phyloP scores from a whole-genome alignment of 2,888 invertebrate species.

The Drosophila stalkeri region DNA sequence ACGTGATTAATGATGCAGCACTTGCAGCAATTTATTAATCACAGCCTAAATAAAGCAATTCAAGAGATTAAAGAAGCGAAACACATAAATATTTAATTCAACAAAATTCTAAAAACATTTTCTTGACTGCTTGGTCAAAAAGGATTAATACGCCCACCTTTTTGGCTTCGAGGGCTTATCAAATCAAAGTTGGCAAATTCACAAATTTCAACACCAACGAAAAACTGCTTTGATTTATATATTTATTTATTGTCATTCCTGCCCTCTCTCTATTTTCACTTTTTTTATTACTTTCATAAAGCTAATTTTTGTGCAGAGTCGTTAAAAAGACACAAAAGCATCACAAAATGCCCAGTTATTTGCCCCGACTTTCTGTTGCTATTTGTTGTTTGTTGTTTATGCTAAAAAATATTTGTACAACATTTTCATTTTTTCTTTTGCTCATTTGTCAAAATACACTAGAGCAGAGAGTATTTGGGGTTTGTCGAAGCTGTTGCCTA shows the following conservation, averaged over 20 bases:
- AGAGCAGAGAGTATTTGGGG: neutral
- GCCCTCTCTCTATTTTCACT: slow-evolving; percentile 1
- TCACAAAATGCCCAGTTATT: slow-evolving; percentile 31
- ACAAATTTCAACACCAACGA: slow-evolving; percentile 22
- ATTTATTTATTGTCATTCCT: slow-evolving; percentile 26
- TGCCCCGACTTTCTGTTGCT: slow-evolving; percentile 20
- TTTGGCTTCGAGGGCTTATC: neutral
- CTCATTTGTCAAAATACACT: slow-evolving; percentile 14
- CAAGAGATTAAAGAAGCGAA: slow-evolving; percentile 16
- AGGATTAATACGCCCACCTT: slow-evolving; percentile 38
- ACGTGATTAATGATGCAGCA: slow-evolving; percentile 64
- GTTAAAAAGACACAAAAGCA: slow-evolving; percentile 29
- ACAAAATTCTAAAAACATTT: neutral
- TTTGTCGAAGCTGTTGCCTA: too few species aligned
- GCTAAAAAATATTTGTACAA: slow-evolving; percentile 36
- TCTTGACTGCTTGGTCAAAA: neutral
- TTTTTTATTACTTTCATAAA: slow-evolving; percentile 17
- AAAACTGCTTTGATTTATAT: slow-evolving; percentile 53
- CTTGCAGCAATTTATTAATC: slow-evolving; percentile 57
- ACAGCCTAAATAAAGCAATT: slow-evolving; percentile 5
- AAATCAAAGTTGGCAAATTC: slow-evolving; percentile 34
- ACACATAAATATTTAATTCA: neutral
- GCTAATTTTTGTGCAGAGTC: slow-evolving; percentile 31
- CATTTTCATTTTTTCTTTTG: neutral
- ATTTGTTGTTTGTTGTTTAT: slow-evolving; percentile 24